These are phyloP conservation scores for Drosophila ochracea DNA, from an alignment of 2,888 invertebrate species.

Conservation along the genomic window DNA sequence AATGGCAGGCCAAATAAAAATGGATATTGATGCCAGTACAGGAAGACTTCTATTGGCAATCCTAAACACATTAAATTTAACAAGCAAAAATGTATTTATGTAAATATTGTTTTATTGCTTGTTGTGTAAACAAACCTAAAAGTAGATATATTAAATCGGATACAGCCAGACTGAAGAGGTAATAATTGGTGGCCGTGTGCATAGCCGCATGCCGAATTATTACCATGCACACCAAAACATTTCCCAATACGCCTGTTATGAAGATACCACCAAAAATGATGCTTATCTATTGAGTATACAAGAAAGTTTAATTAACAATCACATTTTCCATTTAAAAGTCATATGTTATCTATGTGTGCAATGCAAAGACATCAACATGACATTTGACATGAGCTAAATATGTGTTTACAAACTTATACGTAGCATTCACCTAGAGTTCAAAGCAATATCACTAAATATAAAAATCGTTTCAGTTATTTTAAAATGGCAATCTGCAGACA, in stretches of 20 bases:
- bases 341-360: background rate
- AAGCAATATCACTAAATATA: background rate
- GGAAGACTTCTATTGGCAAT: constrained; percentile 93
- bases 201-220: constrained; percentile 92
- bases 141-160: constrained; percentile 93
- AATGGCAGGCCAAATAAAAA: constrained; percentile 92
- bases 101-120: no score
- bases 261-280: constrained; percentile 91
- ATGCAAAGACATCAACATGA: background rate
- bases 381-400: background rate
- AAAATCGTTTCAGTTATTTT: background rate
- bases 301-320: background rate
- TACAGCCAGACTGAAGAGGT: constrained; percentile 94
- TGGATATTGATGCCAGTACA: constrained; percentile 95
- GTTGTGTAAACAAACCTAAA: constrained; percentile 89
- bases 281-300: constrained; percentile 85
- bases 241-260: constrained; percentile 93
- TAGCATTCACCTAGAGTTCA: background rate
- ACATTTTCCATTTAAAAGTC: background rate
- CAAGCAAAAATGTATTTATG: background rate
- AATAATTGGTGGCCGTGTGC: constrained; percentile 97
- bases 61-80: constrained; percentile 86
- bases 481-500: background rate
- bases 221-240: constrained; percentile 93
- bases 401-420: background rate